Conservation (phyloP, 2,797 vertebrate genomes). For the Carcharodon carcharias region DNA sequence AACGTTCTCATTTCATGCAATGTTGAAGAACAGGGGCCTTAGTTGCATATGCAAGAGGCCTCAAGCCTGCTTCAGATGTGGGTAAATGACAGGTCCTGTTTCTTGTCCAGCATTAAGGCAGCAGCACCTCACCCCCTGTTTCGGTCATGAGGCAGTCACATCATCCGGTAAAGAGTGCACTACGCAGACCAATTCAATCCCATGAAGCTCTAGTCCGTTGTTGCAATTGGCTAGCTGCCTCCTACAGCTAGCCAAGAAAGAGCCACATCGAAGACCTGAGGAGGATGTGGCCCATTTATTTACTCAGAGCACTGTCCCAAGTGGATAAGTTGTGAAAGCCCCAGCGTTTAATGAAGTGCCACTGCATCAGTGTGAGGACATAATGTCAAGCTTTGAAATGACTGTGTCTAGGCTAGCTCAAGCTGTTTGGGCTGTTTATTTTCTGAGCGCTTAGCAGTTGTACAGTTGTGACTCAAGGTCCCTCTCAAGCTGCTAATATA, state of each 20-base stretch:
- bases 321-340: neutral
- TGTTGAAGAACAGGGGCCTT: neutral
- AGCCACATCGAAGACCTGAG: neutral
- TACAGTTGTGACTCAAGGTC: conserved; percentile 11
- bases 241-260: neutral
- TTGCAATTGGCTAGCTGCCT: no score
- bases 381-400: neutral
- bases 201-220: no score
- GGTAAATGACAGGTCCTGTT: no score
- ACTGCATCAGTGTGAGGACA: neutral
- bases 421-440: neutral
- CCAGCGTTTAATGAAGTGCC: neutral
- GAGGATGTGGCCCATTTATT: neutral
- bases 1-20: no score
- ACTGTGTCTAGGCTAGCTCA: neutral
- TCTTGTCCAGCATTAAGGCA: no score
- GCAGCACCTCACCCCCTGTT: no score
- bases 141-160: no score
- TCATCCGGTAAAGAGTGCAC: no score
- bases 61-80: neutral
- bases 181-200: no score
- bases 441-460: neutral
- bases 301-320: neutral
- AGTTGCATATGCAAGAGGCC: neutral
- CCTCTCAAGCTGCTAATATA: neutral